Percentiles rank a stretch among this genome's conserved stretches.
Conservation (phyloP, 2,797 vertebrate genomes). For the Anas acuta region DNA sequence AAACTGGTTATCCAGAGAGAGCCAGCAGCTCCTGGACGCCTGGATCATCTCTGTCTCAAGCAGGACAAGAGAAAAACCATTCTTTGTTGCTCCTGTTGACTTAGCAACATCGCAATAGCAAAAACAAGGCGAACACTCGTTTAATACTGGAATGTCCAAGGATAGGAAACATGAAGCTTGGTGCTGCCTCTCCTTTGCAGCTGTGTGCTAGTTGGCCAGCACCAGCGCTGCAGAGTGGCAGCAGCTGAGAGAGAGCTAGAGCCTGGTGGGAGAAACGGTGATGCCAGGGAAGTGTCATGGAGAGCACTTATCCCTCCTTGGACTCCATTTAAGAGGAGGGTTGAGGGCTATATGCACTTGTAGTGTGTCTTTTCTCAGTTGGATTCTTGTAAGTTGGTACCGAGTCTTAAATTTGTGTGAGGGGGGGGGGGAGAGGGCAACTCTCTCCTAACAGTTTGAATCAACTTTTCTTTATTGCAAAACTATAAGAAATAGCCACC, state of each 20-base stretch:
- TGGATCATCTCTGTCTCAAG: slow-evolving; percentile 5
- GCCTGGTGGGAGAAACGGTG: neutral
- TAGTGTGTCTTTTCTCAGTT: neutral
- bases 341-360: neutral
- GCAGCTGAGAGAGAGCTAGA: neutral
- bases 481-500: neutral
- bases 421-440: neutral
- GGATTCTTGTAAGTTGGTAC: neutral
- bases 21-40: neutral
- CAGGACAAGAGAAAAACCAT: neutral
- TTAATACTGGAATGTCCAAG: neutral
- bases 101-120: neutral
- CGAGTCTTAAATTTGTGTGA: neutral
- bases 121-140: neutral
- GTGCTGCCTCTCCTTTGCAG: neutral
- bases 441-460: neutral
- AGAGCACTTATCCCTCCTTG: neutral
- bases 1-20: neutral
- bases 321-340: neutral
- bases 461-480: neutral
- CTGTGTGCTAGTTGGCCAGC: accelerated
- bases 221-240: neutral
- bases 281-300: neutral
- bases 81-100: neutral
- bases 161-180: neutral